Conservation (phyloP, 2,888 invertebrate species). For the Papilio gigon region DNA sequence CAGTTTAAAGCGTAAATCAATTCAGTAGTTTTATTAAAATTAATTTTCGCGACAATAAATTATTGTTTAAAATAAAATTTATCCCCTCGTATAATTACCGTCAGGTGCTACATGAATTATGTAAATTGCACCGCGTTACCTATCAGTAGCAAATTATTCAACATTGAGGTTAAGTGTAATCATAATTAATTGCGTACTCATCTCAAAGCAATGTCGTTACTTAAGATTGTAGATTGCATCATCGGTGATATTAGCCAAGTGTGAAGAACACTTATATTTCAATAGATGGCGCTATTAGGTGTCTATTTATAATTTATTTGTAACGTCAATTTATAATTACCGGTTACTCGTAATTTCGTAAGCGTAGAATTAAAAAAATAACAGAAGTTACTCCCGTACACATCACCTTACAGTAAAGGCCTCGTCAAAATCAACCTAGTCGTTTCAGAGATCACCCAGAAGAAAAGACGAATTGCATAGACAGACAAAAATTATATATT, state of each 20-base stretch:
- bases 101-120: slow-evolving; percentile 22
- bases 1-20: no score
- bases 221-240: background rate
- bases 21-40: background rate
- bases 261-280: background rate
- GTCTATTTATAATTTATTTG: background rate
- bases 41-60: background rate
- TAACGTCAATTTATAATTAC: no score
- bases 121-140: slow-evolving; percentile 6
- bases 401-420: no score
- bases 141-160: slow-evolving; percentile 10
- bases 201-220: background rate
- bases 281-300: slow-evolving; percentile 8
- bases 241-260: background rate
- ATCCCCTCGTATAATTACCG: background rate
- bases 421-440: no score
- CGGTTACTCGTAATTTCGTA: no score
- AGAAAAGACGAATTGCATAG: no score
- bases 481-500: no score
- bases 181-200: slow-evolving; percentile 9
- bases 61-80: background rate
- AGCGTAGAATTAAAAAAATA: no score
- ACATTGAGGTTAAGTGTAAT: slow-evolving; percentile 14
- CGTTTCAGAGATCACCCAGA: no score
- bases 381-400: no score